Base-by-base conservation (phyloP, 2,888 invertebrate genomes). In the Scaptomyza cyrtandrae region DNA sequence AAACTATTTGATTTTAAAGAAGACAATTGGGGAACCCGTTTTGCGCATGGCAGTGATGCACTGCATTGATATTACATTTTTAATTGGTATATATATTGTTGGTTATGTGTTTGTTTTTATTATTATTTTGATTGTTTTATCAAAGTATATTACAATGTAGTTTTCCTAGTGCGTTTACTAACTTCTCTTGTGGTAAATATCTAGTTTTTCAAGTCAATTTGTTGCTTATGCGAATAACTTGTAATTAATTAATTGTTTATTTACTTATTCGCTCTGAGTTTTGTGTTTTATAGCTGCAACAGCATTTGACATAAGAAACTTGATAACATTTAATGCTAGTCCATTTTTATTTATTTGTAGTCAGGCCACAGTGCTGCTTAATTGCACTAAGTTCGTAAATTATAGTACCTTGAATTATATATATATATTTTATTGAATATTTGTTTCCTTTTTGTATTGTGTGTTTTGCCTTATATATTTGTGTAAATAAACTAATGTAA, bases 41-140 rank as follows among this genome's bases (percentile, higher is more conserved):
- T 86, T 88, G 83, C 78, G 71, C 83, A 74, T 85, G 88, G 88
- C 85, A 85, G 85, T 85, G 85, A 86, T 83, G 78, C 85, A 85
- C 85, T 85, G 85, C 88, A 76, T 85, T 76, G 86, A 85, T 86
- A 86, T 87, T 76, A 48, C 59, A 56, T 60, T 61, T 43, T 50
- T 69, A 58, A 16, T 41, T 41, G 62, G 56, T 75, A 71, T 65
- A 71, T 68, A 59, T 43, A 44, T 39, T 1, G 31, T 31, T 63
- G 29, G 50, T 55, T 48, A 53, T 41, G 13, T 60, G 33, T 24
- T 49, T 52, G 46, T 66, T 49, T 2, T 55, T 54, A n/a, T 58
- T 52, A 6, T 49, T 56, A 24, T 44, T 24, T 24, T 13, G 19
- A 19, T 4, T 44, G 2, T 24, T 61, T 59, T 72, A 76, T 72